Percentiles rank a stretch among this genome's conserved stretches.
phyloP scores from a whole-genome alignment of 2,888 invertebrate species.

The Watsonalla cultraria region DNA sequence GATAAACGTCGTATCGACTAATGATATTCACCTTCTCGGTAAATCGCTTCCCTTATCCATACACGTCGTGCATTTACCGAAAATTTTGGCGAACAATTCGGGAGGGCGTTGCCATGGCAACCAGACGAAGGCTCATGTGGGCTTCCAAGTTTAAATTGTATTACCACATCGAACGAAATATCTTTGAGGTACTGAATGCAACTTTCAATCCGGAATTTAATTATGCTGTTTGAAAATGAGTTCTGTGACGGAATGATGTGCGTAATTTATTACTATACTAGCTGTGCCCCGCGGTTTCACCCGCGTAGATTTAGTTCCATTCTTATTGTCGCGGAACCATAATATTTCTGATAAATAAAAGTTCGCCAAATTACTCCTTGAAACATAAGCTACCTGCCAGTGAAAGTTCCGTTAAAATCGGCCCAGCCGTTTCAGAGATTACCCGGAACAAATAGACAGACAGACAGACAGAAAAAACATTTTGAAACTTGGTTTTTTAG shows the following conservation, averaged over 20 bases:
- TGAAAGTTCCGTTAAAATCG: too few species aligned
- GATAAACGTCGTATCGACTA: conserved; percentile 51
- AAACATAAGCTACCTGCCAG: too few species aligned
- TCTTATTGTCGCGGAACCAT: too few species aligned
- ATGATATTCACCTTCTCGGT: conserved; percentile 75
- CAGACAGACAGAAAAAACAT: too few species aligned
- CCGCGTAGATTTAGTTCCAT: too few species aligned
- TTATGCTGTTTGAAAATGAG: conserved; percentile 14
- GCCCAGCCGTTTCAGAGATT: too few species aligned
- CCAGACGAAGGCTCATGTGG: conserved; percentile 71
- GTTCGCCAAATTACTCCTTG: too few species aligned
- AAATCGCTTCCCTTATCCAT: conserved; percentile 71
- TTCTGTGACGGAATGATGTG: conserved; percentile 10
- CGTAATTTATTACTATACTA: too few species aligned
- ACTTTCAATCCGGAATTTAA: conserved; percentile 31
- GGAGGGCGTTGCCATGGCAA: conserved; percentile 71
- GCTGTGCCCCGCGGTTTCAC: too few species aligned
- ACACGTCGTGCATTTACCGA: conserved; percentile 64
- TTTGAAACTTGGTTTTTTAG: too few species aligned
- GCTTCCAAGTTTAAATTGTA: conserved; percentile 75
- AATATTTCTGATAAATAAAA: too few species aligned
- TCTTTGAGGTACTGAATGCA: conserved; percentile 38
- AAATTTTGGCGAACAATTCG: conserved; percentile 56
- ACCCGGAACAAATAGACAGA: too few species aligned
- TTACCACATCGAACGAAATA: conserved; percentile 63